These are phyloP conservation scores for Crematogaster levior DNA, from an alignment of 2,888 invertebrate genomes.

Conservation along the genomic window DNA sequence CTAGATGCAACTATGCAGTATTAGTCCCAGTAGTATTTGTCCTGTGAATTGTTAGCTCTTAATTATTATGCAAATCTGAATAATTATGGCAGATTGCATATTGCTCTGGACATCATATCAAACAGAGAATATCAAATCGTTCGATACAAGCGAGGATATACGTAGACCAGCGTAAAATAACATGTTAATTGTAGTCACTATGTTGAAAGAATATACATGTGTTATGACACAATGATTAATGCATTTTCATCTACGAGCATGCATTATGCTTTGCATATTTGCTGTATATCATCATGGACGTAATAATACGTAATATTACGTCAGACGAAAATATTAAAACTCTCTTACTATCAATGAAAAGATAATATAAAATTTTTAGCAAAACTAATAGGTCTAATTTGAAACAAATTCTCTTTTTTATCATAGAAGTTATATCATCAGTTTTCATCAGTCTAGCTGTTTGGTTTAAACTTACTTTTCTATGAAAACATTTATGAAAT, in stretches of 20 bases:
- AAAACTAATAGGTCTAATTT: not conserved
- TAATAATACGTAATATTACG: not conserved
- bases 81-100: slow-evolving; percentile 26
- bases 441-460: not conserved
- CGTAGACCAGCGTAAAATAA: slow-evolving; percentile 3
- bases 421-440: not conserved
- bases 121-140: slow-evolving; percentile 24
- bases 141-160: not conserved
- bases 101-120: slow-evolving; percentile 12
- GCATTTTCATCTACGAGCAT: not conserved
- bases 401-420: not conserved
- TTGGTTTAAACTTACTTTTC: not conserved
- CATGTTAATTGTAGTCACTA: slow-evolving; percentile 38
- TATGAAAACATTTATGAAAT: not conserved
- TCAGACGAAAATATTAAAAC: not conserved
- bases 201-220: slow-evolving; percentile 17
- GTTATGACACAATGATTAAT: slow-evolving; percentile 41
- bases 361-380: not conserved
- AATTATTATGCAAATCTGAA: slow-evolving; percentile 39
- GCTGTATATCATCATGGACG: not conserved
- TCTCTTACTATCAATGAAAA: not conserved
- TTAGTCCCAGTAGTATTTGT: slow-evolving; percentile 4
- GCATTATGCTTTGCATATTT: not conserved
- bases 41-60: slow-evolving; percentile 16
- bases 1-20: slow-evolving; percentile 19